Evolutionary conservation across 2,888 invertebrate species (phyloP), one percentile per base, ranked within the genome.

Genomic region (Ichneumon xanthorius): DNA sequence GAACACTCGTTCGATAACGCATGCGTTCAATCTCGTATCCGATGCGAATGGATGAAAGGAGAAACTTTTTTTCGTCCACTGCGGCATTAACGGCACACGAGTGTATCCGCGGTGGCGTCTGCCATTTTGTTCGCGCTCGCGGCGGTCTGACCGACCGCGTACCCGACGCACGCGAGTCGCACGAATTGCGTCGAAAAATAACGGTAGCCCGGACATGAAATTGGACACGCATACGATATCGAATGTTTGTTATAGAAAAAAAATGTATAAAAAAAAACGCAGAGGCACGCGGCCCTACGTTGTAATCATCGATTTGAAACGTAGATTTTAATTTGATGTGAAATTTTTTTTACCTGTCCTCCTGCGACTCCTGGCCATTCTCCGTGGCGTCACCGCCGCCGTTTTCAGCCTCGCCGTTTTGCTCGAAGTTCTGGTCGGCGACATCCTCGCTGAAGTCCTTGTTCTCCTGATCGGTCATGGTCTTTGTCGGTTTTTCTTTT

Each of bases 351-450:
- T 94, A 94, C 94, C 94, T 94, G 91, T 94, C 94, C 88, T 94
- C 94, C 85, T 94, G 93, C 48, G 93, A 92, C 79, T 94, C 94
- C 89, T 93, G 93, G 88, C 96, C 96, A 94, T 96, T 96, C 93
- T 97, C 96, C 91, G 95, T 95, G 91, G 95, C 95, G 92, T 95
- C 96, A 93, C 96, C 96, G 90, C 96, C 96, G 63, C 86, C 86
- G 93, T 96, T 96, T 93, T 96, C 96, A 84, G 95, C 94, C 71
- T 94, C 93, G 87, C 94, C 94, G 92, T 95, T 95, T 94, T 96
- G 96, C 88, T 95, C 94, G 88, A 95, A 95, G 89, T 94, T 95
- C 94, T 96, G 96, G 91, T 96, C 96, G 71, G 95, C 94, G 82
- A 94, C 91, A 88, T 94, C 94, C 87, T 94, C 94, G 91, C 93